These are phyloP conservation scores for Parelbella ahira DNA, from an alignment of 2,888 invertebrate species.

Conservation along the genomic window DNA sequence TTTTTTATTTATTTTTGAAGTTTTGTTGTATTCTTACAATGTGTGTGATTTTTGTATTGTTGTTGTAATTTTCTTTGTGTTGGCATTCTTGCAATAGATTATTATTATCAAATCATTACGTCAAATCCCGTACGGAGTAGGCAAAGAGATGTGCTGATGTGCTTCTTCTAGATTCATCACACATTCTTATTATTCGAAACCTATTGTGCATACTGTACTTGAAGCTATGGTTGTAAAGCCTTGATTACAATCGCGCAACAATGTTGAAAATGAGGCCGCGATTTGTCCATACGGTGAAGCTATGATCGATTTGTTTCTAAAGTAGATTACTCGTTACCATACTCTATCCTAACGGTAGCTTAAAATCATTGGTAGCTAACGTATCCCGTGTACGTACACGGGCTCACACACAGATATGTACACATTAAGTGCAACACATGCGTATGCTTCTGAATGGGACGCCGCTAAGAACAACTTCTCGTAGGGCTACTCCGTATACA, in stretches of 20 bases:
- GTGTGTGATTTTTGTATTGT: too few species aligned
- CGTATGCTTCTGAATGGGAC: slow-evolving; percentile 61
- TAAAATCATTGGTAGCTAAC: slow-evolving; percentile 25
- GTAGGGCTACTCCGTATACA: slow-evolving; percentile 49
- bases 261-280: slow-evolving; percentile 52
- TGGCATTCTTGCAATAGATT: too few species aligned
- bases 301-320: slow-evolving; percentile 44
- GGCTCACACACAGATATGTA: slow-evolving; percentile 35
- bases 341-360: slow-evolving; percentile 30
- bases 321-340: slow-evolving; percentile 24
- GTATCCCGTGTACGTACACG: slow-evolving; percentile 26
- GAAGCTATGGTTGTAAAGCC: background rate
- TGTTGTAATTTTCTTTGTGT: too few species aligned
- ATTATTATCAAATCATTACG: too few species aligned
- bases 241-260: slow-evolving; percentile 47
- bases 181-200: too few species aligned
- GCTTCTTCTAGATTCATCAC: too few species aligned
- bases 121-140: too few species aligned
- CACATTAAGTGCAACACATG: too few species aligned
- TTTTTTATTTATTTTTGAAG: too few species aligned
- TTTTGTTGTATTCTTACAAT: too few species aligned
- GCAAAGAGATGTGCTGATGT: too few species aligned
- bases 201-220: too few species aligned
- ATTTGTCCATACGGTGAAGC: slow-evolving; percentile 38
- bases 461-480: slow-evolving; percentile 53